Base-by-base conservation (phyloP, 2,113 vertebrate species). In the Gulo gulo region DNA sequence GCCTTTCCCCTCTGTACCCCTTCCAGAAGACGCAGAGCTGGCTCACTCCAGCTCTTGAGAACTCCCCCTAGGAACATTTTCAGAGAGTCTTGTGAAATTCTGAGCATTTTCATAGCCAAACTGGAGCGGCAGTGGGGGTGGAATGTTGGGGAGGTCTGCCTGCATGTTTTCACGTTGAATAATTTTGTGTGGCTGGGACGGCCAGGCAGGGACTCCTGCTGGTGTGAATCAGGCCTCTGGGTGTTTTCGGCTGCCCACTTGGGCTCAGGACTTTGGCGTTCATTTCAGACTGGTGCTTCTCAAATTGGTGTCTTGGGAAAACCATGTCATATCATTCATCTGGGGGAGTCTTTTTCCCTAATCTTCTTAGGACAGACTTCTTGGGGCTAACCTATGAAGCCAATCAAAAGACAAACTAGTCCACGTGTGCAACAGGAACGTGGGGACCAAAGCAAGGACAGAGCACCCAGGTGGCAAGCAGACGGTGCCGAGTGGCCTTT, bases 21-120 rank as follows among this genome's bases (percentile, higher is more conserved):
- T 82, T 86, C 74, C 83, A 87, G 74, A 39, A 90, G 52, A 23
- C 9, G 0, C 59, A 42, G 80, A 55, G 65, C 88, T 50, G 92
- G 61, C 79, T 82, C 14, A 0, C 81, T 65, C 9, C 29, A n/a
- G 2, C 65, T 50, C 81, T 50, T 9, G 57, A 95, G 63, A 52
- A 36, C 71, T 20, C 45, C 91, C 74, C 83, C n/a, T 15, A n/a
- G 85, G 89, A 96, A 80, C 15, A 2, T 42, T 69, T 74, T 29
- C 76, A 65, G 71, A 42, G 81, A 81, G 18, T 76, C 71, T 91
- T 88, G 57, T 96, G 90, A 94, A 93, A 91, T 73, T 31, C 82
- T 47, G 91, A 96, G 63, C 15, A 0, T 63, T 94, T 90, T 59
- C 74, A 0, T 86, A 79, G 93, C 96, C 91, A 69, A 11, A 63